A percentile compares a stretch with the other conserved stretches of the same genome.
These are phyloP conservation scores for Gandaritis pyraliata DNA, from an alignment of 2,888 invertebrate genomes.

Conservation along the genomic window DNA sequence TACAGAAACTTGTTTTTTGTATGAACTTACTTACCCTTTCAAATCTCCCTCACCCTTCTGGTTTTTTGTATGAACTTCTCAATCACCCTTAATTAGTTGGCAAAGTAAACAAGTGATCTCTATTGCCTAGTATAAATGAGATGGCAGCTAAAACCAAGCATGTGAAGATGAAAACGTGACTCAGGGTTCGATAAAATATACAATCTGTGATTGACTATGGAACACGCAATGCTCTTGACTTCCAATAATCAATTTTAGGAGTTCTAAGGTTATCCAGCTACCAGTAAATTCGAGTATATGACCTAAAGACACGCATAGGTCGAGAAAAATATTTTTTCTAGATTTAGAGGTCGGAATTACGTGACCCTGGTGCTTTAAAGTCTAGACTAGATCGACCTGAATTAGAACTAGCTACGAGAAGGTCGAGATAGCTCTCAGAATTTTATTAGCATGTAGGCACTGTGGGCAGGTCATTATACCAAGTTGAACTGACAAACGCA, in stretches of 20 bases:
- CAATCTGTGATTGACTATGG: background rate
- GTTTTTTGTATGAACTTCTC: too few species aligned
- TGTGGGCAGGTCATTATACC: too few species aligned
- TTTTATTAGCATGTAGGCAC: background rate
- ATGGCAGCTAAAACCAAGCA: constrained; percentile 12
- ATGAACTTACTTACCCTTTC: too few species aligned
- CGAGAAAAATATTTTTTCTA: constrained; percentile 20
- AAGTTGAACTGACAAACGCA: too few species aligned
- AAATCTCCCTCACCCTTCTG: background rate
- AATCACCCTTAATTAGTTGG: background rate
- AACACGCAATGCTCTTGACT: constrained; percentile 1
- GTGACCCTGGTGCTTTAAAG: constrained; percentile 22
- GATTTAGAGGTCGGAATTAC: constrained; percentile 18
- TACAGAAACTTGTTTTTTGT: too few species aligned
- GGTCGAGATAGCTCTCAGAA: background rate
- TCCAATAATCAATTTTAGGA: constrained; percentile 16
- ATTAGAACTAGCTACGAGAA: constrained; percentile 8
- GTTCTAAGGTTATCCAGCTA: constrained; percentile 7
- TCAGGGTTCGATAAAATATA: background rate
- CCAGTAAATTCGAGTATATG: constrained; percentile 2
- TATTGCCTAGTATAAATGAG: constrained; percentile 1
- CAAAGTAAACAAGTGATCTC: constrained; percentile 3
- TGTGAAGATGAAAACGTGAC: constrained; percentile 4
- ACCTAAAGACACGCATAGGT: constrained; percentile 27
- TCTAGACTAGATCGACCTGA: constrained; percentile 12